A percentile compares a stretch with the other conserved stretches of the same genome.
phyloP scores from a whole-genome alignment of 2,888 invertebrate species.

The Seladonia tumulorum region DNA sequence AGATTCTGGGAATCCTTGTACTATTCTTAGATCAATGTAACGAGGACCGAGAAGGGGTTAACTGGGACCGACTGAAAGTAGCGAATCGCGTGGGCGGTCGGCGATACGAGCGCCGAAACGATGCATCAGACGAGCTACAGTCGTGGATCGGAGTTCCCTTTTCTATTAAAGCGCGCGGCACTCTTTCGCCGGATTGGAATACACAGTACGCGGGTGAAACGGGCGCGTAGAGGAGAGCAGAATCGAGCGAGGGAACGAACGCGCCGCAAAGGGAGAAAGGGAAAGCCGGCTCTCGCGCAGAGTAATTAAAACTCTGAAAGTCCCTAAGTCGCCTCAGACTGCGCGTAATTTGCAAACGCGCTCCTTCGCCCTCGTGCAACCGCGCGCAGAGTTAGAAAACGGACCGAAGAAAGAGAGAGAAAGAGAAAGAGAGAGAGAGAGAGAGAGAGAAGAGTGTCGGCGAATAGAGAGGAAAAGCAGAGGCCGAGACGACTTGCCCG shows the following conservation, averaged over 20 bases:
- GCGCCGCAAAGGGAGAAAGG: slow-evolving; percentile 31
- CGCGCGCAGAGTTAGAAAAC: slow-evolving; percentile 43
- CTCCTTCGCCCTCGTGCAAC: slow-evolving; percentile 42
- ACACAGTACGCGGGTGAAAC: slow-evolving; percentile 38
- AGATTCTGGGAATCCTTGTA: slow-evolving; percentile 27
- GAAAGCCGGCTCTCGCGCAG: slow-evolving; percentile 63
- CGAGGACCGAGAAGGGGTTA: slow-evolving; percentile 24
- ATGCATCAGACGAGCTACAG: slow-evolving; percentile 23
- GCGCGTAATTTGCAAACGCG: slow-evolving; percentile 77
- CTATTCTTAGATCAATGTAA: slow-evolving; percentile 28
- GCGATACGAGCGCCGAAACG: slow-evolving; percentile 10
- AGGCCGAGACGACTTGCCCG: slow-evolving; percentile 39
- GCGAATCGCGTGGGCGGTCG: not conserved
- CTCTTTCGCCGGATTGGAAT: slow-evolving; percentile 72
- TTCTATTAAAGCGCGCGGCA: slow-evolving; percentile 69
- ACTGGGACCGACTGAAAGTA: slow-evolving; percentile 17
- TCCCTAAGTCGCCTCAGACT: slow-evolving; percentile 73
- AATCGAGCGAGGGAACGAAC: slow-evolving; percentile 10
- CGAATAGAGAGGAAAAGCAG: slow-evolving; percentile 15
- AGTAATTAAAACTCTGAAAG: slow-evolving; percentile 80
- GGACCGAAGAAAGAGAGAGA: not conserved
- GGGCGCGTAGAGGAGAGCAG: slow-evolving; percentile 4
- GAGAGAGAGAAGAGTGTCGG: not conserved
- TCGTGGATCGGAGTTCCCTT: slow-evolving; percentile 48
- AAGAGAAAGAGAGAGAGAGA: too few relatives aligned